Percentiles rank a stretch among this genome's conserved stretches.
phyloP scores from a whole-genome alignment of 2,797 vertebrate species.

The Botia kubotai region DNA sequence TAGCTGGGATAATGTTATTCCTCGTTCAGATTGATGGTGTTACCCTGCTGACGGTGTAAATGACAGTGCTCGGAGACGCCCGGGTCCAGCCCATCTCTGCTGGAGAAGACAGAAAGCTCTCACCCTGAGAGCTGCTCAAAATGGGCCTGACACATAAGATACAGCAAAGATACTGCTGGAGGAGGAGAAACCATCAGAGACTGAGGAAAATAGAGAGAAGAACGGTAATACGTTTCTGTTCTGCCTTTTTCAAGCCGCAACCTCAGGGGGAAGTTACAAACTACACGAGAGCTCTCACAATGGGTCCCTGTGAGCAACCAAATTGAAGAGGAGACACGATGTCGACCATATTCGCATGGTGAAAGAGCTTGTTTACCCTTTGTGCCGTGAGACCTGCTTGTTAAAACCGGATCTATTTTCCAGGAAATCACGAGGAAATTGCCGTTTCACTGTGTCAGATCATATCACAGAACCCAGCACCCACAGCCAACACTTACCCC shows the following conservation, averaged over 20 bases:
- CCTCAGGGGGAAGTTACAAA: too few relatives aligned
- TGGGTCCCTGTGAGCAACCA: slow-evolving; percentile 23
- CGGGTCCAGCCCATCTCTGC: slow-evolving; percentile 36
- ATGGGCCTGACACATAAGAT: slow-evolving; percentile 48
- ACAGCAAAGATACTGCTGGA: slow-evolving; percentile 28
- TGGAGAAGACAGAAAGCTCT: slow-evolving; percentile 36
- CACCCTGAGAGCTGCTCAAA: slow-evolving; percentile 45
- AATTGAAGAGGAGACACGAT: slow-evolving; percentile 22
- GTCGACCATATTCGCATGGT: background rate
- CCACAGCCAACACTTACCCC: background rate
- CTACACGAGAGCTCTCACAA: background rate
- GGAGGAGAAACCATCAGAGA: background rate
- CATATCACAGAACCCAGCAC: background rate
- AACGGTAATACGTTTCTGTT: too few relatives aligned
- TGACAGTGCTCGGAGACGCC: slow-evolving; percentile 45
- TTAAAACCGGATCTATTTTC: slow-evolving; percentile 9
- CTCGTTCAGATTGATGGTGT: slow-evolving; percentile 50
- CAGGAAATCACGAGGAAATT: slow-evolving; percentile 26
- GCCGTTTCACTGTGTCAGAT: slow-evolving; percentile 4
- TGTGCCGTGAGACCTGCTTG: background rate
- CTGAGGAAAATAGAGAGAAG: too few relatives aligned
- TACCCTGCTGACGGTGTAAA: slow-evolving; percentile 58
- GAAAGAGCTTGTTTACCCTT: slow-evolving; percentile 13
- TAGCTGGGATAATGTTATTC: slow-evolving; percentile 34
- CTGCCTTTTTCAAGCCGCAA: too few relatives aligned